Conservation (phyloP, 2,113 vertebrate species). For the Onychorhynchus coronatus region DNA sequence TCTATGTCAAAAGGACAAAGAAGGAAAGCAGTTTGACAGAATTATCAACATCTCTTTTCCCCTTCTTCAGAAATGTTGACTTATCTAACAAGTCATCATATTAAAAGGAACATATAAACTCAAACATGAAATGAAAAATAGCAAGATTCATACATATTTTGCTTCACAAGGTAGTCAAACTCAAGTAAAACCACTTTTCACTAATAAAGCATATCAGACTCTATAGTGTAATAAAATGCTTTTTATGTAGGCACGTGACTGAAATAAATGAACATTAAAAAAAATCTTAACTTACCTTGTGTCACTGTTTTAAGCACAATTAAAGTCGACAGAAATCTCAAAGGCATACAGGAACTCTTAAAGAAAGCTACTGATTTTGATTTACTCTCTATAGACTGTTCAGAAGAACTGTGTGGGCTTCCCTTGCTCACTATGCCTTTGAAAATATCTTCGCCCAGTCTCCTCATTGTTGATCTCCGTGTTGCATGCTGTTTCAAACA, state of each 20-base stretch:
- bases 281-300: slow-evolving; percentile 77
- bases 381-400: slow-evolving; percentile 48
- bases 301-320: slow-evolving; percentile 85
- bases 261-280: background rate
- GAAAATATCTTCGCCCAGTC: slow-evolving; percentile 84
- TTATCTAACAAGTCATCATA: background rate
- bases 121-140: background rate
- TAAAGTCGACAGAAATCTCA: slow-evolving; percentile 82
- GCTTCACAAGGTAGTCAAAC: background rate
- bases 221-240: background rate
- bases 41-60: background rate
- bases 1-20: background rate
- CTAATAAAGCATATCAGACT: background rate
- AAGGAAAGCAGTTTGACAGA: background rate
- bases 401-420: slow-evolving; percentile 2
- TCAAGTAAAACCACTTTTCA: background rate
- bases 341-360: slow-evolving; percentile 77
- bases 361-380: slow-evolving; percentile 74
- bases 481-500: slow-evolving; percentile 69
- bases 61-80: background rate
- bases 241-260: background rate
- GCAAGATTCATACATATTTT: background rate
- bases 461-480: slow-evolving; percentile 81
- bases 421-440: slow-evolving; percentile 68
- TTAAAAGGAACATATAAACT: background rate